Base-by-base conservation (phyloP, 2,888 invertebrate species). In the Leptothorax acervorum region DNA sequence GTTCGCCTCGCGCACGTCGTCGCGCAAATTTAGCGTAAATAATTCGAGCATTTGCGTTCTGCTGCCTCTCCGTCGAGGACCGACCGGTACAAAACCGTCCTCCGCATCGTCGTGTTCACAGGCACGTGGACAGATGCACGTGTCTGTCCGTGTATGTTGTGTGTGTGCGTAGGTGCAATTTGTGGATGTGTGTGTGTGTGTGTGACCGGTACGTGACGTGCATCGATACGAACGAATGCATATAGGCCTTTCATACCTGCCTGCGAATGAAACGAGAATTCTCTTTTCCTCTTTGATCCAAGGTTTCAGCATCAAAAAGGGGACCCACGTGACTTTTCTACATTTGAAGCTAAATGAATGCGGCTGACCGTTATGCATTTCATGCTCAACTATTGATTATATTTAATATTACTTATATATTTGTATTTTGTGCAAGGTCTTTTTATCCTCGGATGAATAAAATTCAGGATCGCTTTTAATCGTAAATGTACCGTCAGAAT, bases 11-110 rank as follows among this genome's bases (percentile, higher is more conserved):
- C 88, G 82, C 86, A 79, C 79, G 85, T 76, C 84, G 71, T 60
- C 91, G 92, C 48, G 89, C 92, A 94, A 94, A 94, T 94, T 94
- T 92, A 91, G 89, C 93, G 92, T 93, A 92, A 93, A 93, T 93
- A 93, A 93, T 91, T 90, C 88, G 89, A 90, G 87, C 92, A 91
- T 92, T 92, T 84, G 90, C 90, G 91, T 90, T 89, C 84, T 66
- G 74, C 84, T 78, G 74, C 66, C 73, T 84, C 83, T 57, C 62
- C 48, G 71, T 51, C 53, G 48, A 76, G 53, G 35, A 11, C 51
- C 55, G 83, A 11, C 51, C 55, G 83, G 83, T 63, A 83, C 87
- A 79, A 79, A 73, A 73, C 51, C 66, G 12, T 60, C 31, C 45
- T n/a, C 18, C 12, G 39, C 31, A n/a, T 45, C 76, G 45, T 11